Evolutionary conservation across 1,140 invertebrate genomes (phyloP), one percentile per base, ranked within the genome.

Genomic region (Brachionus rubens): DNA sequence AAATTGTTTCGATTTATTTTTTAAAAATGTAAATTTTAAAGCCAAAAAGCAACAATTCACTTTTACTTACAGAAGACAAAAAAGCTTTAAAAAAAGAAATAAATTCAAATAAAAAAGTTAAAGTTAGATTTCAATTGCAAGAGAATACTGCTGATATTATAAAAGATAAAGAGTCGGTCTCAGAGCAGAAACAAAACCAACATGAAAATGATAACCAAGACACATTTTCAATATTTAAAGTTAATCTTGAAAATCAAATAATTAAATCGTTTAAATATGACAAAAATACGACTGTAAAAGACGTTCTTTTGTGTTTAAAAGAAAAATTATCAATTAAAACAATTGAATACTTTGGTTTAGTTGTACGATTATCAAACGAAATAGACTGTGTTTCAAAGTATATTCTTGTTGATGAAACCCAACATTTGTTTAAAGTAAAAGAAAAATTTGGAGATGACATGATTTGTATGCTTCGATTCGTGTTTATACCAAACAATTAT

Each of bases 191-290:
- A n/a, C n/a, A n/a, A n/a, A n/a, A n/a, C n/a, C n/a, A n/a, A n/a
- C n/a, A n/a, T n/a, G n/a, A n/a, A n/a, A n/a, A n/a, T n/a, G n/a
- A n/a, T n/a, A n/a, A n/a, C n/a, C n/a, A n/a, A n/a, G n/a, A n/a
- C n/a, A n/a, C n/a, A n/a, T n/a, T n/a, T n/a, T n/a, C n/a, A 30
- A 92, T 95, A 9, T 87, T 95, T 26, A 93, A 94, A 85, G 88
- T 89, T 19, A 95, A 94, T 82, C 86, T 96, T 26, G 93, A 96
- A 84, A 96, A 95, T 82, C 92, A 93, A 2, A 93, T 95, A 84
- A 95, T 93, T 2, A 94, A 94, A 83, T 94, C 92, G n/a, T 96
- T 96, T 84, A 94, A 94, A 82, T 96, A 96, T 82, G 92, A 96
- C 84, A 88, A 89, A 26, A 91, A 88, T 56, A 96, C 93, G 12